Conservation (phyloP, 2,797 vertebrate species). For the Botia almorhae region DNA sequence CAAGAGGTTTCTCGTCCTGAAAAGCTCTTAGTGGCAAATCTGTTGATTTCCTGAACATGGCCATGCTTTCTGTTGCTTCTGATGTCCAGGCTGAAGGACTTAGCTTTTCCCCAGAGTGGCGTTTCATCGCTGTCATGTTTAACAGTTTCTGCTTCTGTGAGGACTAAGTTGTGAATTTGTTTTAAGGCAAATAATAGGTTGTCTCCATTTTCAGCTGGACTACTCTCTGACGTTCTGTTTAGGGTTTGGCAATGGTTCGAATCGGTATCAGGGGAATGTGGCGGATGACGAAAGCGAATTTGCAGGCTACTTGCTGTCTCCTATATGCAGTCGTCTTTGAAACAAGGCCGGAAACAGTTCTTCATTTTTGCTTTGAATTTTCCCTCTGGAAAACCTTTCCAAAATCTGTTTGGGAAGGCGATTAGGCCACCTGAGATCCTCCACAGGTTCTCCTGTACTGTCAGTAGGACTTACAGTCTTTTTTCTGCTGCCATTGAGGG, state of each 20-base stretch:
- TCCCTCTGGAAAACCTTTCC: slow-evolving; percentile 75
- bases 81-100: slow-evolving; percentile 78
- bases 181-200: slow-evolving; percentile 71
- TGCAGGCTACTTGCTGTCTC: slow-evolving; percentile 66
- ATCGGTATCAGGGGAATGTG: slow-evolving; percentile 69
- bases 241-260: slow-evolving; percentile 66
- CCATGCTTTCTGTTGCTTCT: slow-evolving; percentile 78
- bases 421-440: slow-evolving; percentile 67
- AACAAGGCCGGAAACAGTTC: slow-evolving; percentile 74
- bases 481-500: slow-evolving; percentile 73
- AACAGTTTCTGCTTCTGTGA: slow-evolving; percentile 69
- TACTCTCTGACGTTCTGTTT: slow-evolving; percentile 68
- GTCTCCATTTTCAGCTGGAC: slow-evolving; percentile 64
- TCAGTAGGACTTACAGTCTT: slow-evolving; percentile 56
- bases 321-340: slow-evolving; percentile 71
- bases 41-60: slow-evolving; percentile 69
- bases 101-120: slow-evolving; percentile 76
- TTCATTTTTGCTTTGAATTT: slow-evolving; percentile 67
- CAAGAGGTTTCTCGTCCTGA: slow-evolving; percentile 79
- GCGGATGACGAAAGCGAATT: slow-evolving; percentile 71
- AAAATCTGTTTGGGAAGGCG: slow-evolving; percentile 75
- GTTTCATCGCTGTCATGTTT: slow-evolving; percentile 61
- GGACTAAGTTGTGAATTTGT: slow-evolving; percentile 76
- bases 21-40: slow-evolving; percentile 78
- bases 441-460: slow-evolving; percentile 57